Percentiles rank a stretch among this genome's conserved stretches.
phyloP scores from a whole-genome alignment of 92 coral and sea anemone species.

The Phymanthus crucifer region DNA sequence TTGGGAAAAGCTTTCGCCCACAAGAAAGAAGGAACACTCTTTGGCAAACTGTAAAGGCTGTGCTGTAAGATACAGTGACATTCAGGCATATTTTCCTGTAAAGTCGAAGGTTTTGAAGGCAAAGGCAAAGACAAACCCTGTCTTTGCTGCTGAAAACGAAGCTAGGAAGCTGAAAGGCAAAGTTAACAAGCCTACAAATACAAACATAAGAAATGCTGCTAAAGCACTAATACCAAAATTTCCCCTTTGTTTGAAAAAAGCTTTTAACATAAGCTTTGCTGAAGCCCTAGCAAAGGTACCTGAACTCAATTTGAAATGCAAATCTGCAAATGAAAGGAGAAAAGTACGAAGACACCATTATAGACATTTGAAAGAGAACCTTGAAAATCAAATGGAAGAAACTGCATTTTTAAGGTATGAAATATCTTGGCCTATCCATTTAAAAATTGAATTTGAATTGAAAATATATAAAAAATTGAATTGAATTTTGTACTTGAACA shows the following conservation, averaged over 20 bases:
- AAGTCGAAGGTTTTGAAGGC: constrained; percentile 43
- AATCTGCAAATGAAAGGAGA: constrained; percentile 31
- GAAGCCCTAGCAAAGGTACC: constrained; percentile 36
- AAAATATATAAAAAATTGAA: too few relatives aligned
- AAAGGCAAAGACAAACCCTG: constrained; percentile 41
- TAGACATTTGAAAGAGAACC: constrained; percentile 26
- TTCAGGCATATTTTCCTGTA: constrained; percentile 41
- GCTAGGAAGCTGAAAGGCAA: constrained; percentile 32
- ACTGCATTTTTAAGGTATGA: constrained; percentile 56
- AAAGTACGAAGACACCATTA: constrained; percentile 30
- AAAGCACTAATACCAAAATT: constrained; percentile 41
- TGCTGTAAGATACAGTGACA: constrained; percentile 26
- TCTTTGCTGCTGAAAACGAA: too few relatives aligned
- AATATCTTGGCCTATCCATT: too few relatives aligned
- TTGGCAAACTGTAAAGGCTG: constrained; percentile 46
- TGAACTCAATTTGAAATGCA: constrained; percentile 30
- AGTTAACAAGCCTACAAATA: constrained; percentile 29
- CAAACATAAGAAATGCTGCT: constrained; percentile 48
- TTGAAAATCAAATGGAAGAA: constrained; percentile 42
- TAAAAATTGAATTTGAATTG: too few relatives aligned
- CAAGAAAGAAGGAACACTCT: constrained; percentile 38
- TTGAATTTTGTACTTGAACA: too few relatives aligned
- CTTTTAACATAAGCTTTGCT: constrained; percentile 30
- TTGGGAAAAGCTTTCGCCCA: constrained; percentile 34
- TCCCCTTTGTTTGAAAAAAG: constrained; percentile 36